Conservation (phyloP, 2,797 vertebrate genomes). For the Octomys mimax region DNA sequence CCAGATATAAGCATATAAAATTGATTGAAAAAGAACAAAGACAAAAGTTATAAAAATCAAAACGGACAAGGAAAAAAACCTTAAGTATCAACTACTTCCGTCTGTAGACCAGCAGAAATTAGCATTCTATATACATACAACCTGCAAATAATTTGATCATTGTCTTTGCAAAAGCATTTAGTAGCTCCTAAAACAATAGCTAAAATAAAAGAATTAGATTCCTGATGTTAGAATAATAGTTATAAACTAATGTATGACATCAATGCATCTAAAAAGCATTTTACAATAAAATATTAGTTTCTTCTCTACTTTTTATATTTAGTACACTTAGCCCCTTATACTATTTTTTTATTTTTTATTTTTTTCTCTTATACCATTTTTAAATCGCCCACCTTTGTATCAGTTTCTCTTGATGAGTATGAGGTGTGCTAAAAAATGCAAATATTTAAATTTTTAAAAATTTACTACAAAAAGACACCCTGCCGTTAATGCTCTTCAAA, state of each 20-base stretch:
- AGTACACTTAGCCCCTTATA: neutral
- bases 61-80: too few relatives aligned
- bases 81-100: too few relatives aligned
- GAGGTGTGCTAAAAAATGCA: neutral
- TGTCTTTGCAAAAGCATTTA: neutral
- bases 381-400: neutral
- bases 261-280: neutral
- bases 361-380: neutral
- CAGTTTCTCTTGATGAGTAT: neutral
- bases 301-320: neutral
- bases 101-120: too few relatives aligned
- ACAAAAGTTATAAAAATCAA: too few relatives aligned
- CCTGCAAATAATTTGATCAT: neutral
- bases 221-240: neutral
- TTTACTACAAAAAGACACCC: neutral
- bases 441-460: neutral
- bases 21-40: too few relatives aligned
- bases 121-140: too few relatives aligned
- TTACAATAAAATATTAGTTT: neutral
- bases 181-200: neutral
- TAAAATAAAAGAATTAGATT: neutral
- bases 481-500: neutral
- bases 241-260: neutral
- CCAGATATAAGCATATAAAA: too few relatives aligned
- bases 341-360: neutral